phyloP scores from a whole-genome alignment of 2,888 invertebrate genomes.

The Dascillus cervinus region DNA sequence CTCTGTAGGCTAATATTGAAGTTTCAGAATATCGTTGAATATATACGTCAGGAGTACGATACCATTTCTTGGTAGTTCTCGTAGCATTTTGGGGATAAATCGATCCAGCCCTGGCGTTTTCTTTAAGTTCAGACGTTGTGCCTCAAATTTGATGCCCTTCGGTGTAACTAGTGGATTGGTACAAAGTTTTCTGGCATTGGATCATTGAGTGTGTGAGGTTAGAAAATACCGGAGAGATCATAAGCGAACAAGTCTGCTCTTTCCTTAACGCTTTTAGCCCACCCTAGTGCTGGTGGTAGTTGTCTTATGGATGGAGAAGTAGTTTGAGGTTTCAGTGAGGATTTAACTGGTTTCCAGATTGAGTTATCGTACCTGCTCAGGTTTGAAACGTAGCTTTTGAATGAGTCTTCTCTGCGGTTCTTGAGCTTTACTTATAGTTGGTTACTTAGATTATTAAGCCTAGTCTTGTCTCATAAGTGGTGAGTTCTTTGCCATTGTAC shows the following conservation, averaged over 20 bases:
- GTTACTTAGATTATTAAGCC: conserved; percentile 3
- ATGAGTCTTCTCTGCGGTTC: conserved; percentile 1
- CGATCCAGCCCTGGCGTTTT: not conserved
- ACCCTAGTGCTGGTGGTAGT: conserved; percentile 3
- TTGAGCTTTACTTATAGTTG: conserved; percentile 5
- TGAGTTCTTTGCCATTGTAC: conserved; percentile 4
- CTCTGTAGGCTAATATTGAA: too few relatives aligned
- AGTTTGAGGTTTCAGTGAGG: conserved; percentile 5
- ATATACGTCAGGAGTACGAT: not conserved
- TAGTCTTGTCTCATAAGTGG: conserved; percentile 3
- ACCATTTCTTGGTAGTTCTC: not conserved
- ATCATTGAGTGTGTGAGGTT: too few relatives aligned
- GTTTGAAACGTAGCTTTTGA: too few relatives aligned
- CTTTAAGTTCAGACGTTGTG: not conserved
- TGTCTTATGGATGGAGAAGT: conserved; percentile 4
- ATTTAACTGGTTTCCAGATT: conserved; percentile 6
- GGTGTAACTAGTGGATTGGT: conserved; percentile 1
- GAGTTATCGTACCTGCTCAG: conserved; percentile 5
- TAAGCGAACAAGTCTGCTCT: too few relatives aligned
- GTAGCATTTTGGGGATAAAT: not conserved
- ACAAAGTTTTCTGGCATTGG: too few relatives aligned
- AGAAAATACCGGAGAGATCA: too few relatives aligned
- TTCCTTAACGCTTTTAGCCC: conserved; percentile 4
- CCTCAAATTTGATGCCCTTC: not conserved
- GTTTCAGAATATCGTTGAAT: too few relatives aligned